These are phyloP conservation scores for Bubo bubo DNA, from an alignment of 2,113 vertebrate genomes.

Conservation along the genomic window DNA sequence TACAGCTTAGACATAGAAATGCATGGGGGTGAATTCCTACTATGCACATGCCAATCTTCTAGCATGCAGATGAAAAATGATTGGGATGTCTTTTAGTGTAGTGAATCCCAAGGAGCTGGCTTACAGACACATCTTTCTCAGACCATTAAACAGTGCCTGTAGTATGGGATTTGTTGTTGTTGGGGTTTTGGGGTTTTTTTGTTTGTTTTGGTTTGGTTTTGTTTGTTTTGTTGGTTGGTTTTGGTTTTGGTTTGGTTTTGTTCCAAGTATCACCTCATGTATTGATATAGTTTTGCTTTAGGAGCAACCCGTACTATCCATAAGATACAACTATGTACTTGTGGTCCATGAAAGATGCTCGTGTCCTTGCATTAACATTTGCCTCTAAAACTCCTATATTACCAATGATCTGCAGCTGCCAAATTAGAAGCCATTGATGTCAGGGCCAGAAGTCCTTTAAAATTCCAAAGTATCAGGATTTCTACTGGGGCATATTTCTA, in stretches of 20 bases:
- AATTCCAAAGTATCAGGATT: not conserved
- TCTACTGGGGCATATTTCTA: not conserved
- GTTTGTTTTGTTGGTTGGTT: not conserved
- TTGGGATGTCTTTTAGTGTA: not conserved
- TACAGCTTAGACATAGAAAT: not conserved
- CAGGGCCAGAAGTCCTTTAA: not conserved
- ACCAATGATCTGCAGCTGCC: not conserved
- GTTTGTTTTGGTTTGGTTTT: not conserved
- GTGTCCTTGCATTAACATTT: not conserved
- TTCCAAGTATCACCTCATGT: not conserved
- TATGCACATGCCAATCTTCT: not conserved
- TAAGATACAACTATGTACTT: not conserved
- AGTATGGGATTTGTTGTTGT: not conserved
- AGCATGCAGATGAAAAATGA: not conserved
- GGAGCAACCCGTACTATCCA: accelerated
- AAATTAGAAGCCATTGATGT: not conserved
- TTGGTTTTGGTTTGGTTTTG: not conserved
- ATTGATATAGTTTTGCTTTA: not conserved
- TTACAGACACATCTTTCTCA: not conserved
- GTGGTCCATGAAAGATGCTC: not conserved
- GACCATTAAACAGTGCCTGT: not conserved
- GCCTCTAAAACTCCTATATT: not conserved
- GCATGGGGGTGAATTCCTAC: not conserved
- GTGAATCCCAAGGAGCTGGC: not conserved
- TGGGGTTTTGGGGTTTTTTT: not conserved